Evolutionary conservation across 2,113 vertebrate genomes (phyloP).

Genomic region (Bucco capensis): DNA sequence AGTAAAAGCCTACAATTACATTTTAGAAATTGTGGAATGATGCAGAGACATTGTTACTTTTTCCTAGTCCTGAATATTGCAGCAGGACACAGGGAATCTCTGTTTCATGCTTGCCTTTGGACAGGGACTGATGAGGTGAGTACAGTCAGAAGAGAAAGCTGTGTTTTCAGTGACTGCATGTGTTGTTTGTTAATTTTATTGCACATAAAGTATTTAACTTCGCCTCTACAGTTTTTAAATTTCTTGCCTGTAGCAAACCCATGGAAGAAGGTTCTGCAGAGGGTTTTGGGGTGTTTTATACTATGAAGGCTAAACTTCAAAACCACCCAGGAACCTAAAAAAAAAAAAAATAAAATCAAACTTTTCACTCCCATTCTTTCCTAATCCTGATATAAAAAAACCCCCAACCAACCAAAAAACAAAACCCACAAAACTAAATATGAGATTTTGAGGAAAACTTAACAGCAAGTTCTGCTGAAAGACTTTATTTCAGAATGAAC

Average conservation of each 20-base stretch:
- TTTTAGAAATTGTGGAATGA: too few species aligned
- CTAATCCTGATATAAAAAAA: not conserved
- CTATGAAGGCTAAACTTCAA: not conserved
- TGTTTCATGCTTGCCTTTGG: not conserved
- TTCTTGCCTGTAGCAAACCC: not conserved
- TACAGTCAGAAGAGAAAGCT: not conserved
- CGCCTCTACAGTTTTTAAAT: not conserved
- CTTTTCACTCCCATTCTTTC: not conserved
- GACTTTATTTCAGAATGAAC: not conserved
- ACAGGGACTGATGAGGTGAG: not conserved
- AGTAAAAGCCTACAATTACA: not conserved
- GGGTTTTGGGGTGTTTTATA: not conserved
- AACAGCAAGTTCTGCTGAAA: not conserved
- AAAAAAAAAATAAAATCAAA: not conserved
- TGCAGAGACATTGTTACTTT: rapidly evolving
- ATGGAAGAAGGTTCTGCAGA: not conserved
- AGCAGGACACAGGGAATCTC: not conserved
- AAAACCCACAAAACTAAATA: rapidly evolving
- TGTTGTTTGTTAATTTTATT: not conserved
- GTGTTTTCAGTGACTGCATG: rapidly evolving
- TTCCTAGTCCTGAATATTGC: not conserved
- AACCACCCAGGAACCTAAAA: not conserved
- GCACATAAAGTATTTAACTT: not conserved
- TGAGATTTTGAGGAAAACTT: not conserved
- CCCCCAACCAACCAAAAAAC: too few species aligned